Evolutionary conservation across 2,113 vertebrate genomes (phyloP).

Genomic region (Phalacrocorax aristotelis): DNA sequence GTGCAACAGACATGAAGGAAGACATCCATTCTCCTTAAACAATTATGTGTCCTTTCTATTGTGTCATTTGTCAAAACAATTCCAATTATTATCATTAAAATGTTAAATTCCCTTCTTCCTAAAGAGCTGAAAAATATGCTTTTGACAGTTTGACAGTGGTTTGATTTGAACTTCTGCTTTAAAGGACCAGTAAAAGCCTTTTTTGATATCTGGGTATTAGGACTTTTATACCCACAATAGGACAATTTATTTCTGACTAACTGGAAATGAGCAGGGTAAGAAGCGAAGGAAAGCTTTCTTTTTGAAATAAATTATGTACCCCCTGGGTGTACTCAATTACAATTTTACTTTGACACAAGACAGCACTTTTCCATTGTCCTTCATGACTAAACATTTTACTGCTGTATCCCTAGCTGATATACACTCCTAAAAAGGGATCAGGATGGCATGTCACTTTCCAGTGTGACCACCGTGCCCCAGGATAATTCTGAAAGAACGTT

Average conservation of each 20-base stretch:
- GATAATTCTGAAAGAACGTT: background rate
- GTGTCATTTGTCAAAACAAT: background rate
- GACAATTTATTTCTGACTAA: background rate
- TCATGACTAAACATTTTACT: background rate
- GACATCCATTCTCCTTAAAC: background rate
- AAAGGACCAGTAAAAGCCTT: background rate
- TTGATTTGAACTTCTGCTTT: background rate
- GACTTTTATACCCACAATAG: background rate
- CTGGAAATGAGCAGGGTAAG: background rate
- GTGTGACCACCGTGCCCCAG: background rate
- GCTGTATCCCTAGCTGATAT: background rate
- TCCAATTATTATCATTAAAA: background rate
- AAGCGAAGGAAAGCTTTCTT: background rate
- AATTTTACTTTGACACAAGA: background rate
- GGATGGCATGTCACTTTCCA: background rate
- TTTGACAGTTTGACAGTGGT: background rate
- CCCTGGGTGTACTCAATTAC: rapidly evolving
- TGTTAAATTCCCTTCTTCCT: background rate
- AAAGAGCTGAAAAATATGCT: background rate
- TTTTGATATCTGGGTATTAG: background rate
- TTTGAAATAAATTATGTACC: background rate
- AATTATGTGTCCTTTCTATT: background rate
- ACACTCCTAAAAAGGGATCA: background rate
- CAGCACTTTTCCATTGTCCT: background rate
- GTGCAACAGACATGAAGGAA: background rate